Evolutionary conservation across 2,797 vertebrate genomes (phyloP).

Genomic region (Amazona finschi): DNA sequence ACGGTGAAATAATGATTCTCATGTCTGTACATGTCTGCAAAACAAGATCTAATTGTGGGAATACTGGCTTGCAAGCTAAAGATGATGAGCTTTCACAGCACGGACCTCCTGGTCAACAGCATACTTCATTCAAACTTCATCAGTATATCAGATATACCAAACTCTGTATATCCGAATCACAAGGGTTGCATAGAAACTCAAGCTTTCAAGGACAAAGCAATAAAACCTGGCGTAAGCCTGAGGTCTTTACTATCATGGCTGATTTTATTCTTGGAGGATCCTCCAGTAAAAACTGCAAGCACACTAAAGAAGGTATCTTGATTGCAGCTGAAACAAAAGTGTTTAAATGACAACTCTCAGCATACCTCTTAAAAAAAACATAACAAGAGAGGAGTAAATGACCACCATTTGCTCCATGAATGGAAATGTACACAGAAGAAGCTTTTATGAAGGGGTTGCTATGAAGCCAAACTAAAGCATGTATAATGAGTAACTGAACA

Average conservation of each 20-base stretch:
- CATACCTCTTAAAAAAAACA: background rate
- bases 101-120: background rate
- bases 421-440: background rate
- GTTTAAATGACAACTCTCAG: background rate
- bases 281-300: background rate
- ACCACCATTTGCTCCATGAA: background rate
- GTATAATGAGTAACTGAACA: background rate
- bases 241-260: background rate
- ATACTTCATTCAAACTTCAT: background rate
- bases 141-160: background rate
- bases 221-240: background rate
- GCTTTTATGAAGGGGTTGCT: background rate
- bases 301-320: background rate
- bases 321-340: background rate
- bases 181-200: background rate
- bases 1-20: background rate
- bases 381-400: background rate
- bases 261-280: background rate
- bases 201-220: background rate
- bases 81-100: background rate
- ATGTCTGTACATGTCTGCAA: background rate
- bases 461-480: background rate
- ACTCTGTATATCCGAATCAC: background rate
- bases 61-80: background rate
- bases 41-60: background rate